Percentiles rank a stretch among this genome's conserved stretches.
phyloP scores from a whole-genome alignment of 2,113 vertebrate species.

The Stegastes partitus region DNA sequence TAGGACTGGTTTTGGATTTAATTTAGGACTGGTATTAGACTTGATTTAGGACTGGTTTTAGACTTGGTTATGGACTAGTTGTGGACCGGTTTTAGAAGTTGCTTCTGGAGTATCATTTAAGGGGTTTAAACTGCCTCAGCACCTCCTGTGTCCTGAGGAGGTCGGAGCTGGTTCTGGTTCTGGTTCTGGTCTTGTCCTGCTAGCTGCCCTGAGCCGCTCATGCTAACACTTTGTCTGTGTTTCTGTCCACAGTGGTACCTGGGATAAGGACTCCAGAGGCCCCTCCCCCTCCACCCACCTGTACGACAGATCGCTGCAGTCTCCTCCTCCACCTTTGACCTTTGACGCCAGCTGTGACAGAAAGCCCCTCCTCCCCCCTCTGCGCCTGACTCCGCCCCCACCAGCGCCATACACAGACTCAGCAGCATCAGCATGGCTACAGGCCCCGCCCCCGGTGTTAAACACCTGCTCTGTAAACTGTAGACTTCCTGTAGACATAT shows the following conservation, averaged over 20 bases:
- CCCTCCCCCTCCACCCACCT: conserved; percentile 82
- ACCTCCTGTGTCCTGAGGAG: too few relatives aligned
- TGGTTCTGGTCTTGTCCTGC: too few relatives aligned
- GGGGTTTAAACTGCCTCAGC: too few relatives aligned
- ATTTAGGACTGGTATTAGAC: too few relatives aligned
- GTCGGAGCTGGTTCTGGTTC: too few relatives aligned
- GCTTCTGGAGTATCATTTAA: too few relatives aligned
- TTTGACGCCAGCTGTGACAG: conserved; percentile 86
- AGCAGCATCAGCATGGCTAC: conserved; percentile 82
- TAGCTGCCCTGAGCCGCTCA: too few relatives aligned
- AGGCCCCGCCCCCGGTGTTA: conserved; percentile 48
- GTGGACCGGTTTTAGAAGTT: too few relatives aligned
- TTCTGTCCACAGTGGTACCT: conserved; percentile 93
- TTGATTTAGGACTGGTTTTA: too few relatives aligned
- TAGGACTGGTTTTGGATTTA: too few relatives aligned
- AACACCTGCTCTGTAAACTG: conserved; percentile 63
- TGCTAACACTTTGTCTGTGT: background rate
- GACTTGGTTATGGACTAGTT: too few relatives aligned
- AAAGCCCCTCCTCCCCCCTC: conserved; percentile 77
- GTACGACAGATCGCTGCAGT: conserved; percentile 89
- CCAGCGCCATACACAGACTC: conserved; percentile 75
- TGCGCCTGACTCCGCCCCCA: conserved; percentile 61
- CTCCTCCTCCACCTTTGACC: conserved; percentile 87
- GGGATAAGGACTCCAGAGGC: conserved; percentile 93
- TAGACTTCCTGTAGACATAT: conserved; percentile 69